Percentiles rank a stretch among this genome's conserved stretches.
These are phyloP conservation scores for Enteromius thamalakanensis DNA, from an alignment of 2,797 vertebrate species.

Conservation along the genomic window DNA sequence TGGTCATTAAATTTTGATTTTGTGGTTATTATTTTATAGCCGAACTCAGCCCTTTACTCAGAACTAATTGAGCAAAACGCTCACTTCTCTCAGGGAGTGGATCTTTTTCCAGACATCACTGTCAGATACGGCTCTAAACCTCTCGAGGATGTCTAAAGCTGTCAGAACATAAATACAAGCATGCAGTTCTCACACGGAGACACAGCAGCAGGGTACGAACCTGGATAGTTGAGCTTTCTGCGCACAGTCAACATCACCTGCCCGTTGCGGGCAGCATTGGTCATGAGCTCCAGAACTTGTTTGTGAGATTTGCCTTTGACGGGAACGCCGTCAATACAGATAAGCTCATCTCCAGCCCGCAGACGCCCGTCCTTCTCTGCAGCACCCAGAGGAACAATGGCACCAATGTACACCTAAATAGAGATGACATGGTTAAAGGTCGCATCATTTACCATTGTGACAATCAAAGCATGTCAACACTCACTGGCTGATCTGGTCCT, in stretches of 20 bases:
- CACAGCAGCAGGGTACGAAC: conserved; percentile 68
- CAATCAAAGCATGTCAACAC: conserved; percentile 55
- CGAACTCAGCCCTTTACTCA: neutral
- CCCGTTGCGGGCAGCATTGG: conserved; percentile 93
- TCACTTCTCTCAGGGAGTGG: neutral
- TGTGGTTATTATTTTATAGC: conserved; percentile 42
- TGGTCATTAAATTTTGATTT: conserved; percentile 58
- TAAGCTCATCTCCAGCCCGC: conserved; percentile 92
- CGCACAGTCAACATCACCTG: conserved; percentile 95
- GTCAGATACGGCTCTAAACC: neutral
- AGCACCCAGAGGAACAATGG: conserved; percentile 93
- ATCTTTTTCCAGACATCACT: conserved; percentile 14
- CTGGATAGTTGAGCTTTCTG: conserved; percentile 84
- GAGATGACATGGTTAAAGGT: neutral
- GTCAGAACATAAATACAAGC: neutral
- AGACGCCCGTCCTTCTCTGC: conserved; percentile 95
- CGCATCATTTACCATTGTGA: neutral
- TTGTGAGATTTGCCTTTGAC: conserved; percentile 97
- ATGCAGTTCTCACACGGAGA: neutral
- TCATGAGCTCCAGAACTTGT: conserved; percentile 97
- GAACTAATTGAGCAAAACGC: conserved; percentile 29
- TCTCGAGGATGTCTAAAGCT: conserved; percentile 1
- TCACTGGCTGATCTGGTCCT: conserved; percentile 94
- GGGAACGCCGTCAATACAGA: conserved; percentile 92
- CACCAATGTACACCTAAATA: conserved; percentile 93